Base-by-base conservation (phyloP, 2,888 invertebrate genomes). In the Lepidonotus clava region DNA sequence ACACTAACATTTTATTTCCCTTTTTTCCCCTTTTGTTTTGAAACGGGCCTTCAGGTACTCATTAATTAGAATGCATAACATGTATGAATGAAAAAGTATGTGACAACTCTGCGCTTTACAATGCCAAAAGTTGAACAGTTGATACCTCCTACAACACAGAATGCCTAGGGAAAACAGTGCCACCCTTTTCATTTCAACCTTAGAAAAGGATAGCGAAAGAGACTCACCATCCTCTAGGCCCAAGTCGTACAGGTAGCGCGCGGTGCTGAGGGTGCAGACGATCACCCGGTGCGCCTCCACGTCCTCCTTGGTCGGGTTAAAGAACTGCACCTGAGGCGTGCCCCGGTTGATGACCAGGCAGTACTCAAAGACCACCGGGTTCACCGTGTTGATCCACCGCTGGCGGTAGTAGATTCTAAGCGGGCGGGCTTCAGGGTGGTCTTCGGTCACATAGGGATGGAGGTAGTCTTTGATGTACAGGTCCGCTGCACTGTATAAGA, bases 391-490 rank as follows among this genome's bases (percentile, higher is more conserved):
- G 21, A 96, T 96, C 96, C 97, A 96, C 90, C 97, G 95, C 90
- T 96, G 96, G 88, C 96, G 96, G 93, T 97, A 97, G 93, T 97
- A 97, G 87, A 97, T 96, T 91, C 97, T 95, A 84, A 97, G 94
- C 0, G 97, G 97, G 46, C 95, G 95, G 0, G 96, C 96, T 90
- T 96, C 96, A 71, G 95, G 95, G 89, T 96, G 95, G 0, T 96
- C 96, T 91, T 96, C 96, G 76, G 92, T 90, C 38, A 96, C 96
- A 95, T 96, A 96, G 0, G 96, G 96, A 94, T 97, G 96, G 86
- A 97, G 95, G 93, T 97, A 97, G 91, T 97, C 97, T 91, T 96
- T 96, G 61, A 97, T 97, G 92, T 97, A 97, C 87, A 97, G 95
- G 95, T 97, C 97, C 14, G 97, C 97, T 21, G 97, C 97, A 91